Percentiles rank a stretch among this genome's conserved stretches.
Evolutionary conservation across 2,113 vertebrate species (phyloP).

Genomic region (cat (Felis catus)): F.catus_Fca126_mat1.0 CM031424.1:20337501-20338000

Average conservation of each 20-base stretch:
- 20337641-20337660: neutral
- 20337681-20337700: neutral
- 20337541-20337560: neutral
- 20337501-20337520: neutral
- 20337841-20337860: neutral
- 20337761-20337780: conserved; percentile 5
- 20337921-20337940: conserved; percentile 23
- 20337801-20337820: neutral
- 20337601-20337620: neutral
- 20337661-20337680: neutral
- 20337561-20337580: neutral
- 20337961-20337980: neutral
- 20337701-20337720: neutral
- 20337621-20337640: neutral
- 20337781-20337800: neutral
- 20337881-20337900: neutral
- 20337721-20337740: neutral
- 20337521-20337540: conserved; percentile 31
- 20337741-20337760: neutral
- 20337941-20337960: conserved; percentile 31
- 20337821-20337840: neutral
- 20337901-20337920: neutral
- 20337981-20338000: neutral
- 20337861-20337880: neutral
- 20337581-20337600: neutral